Base-by-base conservation (phyloP, 1,140 invertebrate genomes). In the Metopolophium dirhodum region DNA sequence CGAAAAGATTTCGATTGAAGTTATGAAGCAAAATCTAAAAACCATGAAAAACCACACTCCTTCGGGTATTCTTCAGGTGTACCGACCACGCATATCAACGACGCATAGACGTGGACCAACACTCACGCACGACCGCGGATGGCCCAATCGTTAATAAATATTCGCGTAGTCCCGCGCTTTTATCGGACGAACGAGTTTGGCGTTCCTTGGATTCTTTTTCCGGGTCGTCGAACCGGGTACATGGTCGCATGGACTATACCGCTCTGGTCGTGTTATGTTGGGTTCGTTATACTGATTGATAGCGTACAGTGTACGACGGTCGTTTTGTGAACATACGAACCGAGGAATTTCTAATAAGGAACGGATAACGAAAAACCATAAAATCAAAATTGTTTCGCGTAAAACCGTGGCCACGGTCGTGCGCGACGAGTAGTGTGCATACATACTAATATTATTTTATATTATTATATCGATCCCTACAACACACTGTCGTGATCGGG, bases 201-300 rank as follows among this genome's bases (percentile, higher is more conserved):
- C 35, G 37, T 85, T 9, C 83, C 8, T 85, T 26, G 41, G 83
- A 85, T 85, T 85, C 83, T 41, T 41, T 41, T 85, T 85, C 83
- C 83, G 41, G 83, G 45, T 41, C 37, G 14, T 23, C 41, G 83
- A 41, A 26, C n/a, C 41, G 37, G n/a, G 37, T 0, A 37, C 23
- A 26, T 23, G 20, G 61, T 77, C 61, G 14, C 61, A 18, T 2
- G 61, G 30, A 68, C 61, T 35, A 77, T n/a, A 77, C 30, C 61
- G 3, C 61, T 14, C 61, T 77, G 30, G n/a, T 77, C n/a, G n/a
- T n/a, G n/a, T n/a, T n/a, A n/a, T 14, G 61, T 77, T 77, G n/a
- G 61, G 61, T 77, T 77, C n/a, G 61, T 77, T 77, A n/a, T n/a
- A 77, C 61, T 77, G 61, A 77, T 77, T 77, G 61, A 77, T 77